These are phyloP conservation scores for Chelon auratus DNA, from an alignment of 2,797 vertebrate species.

Conservation along the genomic window DNA sequence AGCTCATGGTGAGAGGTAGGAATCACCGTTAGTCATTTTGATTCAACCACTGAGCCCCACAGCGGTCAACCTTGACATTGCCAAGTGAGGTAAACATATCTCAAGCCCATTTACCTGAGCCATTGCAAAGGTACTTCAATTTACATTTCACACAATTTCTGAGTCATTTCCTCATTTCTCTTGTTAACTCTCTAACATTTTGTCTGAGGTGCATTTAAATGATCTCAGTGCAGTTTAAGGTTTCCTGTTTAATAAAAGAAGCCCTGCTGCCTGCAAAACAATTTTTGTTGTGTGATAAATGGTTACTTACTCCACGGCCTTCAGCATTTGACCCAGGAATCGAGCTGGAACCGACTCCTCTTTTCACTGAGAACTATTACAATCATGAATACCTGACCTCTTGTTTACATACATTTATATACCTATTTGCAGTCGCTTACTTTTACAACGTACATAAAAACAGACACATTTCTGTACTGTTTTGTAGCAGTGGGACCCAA, in stretches of 20 bases:
- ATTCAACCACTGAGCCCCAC: no score
- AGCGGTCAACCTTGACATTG: no score
- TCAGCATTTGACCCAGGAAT: conserved; percentile 19
- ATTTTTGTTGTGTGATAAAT: no score
- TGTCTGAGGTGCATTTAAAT: conserved; percentile 33
- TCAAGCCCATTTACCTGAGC: neutral
- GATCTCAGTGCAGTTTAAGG: conserved; percentile 22
- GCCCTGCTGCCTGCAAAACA: no score
- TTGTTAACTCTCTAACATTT: conserved; percentile 1
- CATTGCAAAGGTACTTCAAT: conserved; percentile 1
- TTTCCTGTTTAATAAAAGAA: conserved; percentile 26
- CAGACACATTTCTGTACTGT: no score
- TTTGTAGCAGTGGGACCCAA: no score
- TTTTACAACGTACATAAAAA: neutral
- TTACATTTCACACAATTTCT: conserved; percentile 4
- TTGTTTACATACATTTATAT: conserved; percentile 22
- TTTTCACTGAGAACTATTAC: conserved; percentile 14
- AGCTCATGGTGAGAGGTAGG: no score
- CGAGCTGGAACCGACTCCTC: conserved; percentile 2
- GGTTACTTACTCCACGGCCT: conserved; percentile 18
- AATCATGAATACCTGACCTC: neutral
- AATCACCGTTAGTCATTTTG: no score
- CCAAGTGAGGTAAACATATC: neutral
- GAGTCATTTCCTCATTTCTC: no score
- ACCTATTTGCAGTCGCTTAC: conserved; percentile 17